Evolutionary conservation across 1,140 invertebrate species (phyloP), one percentile per base, ranked within the genome.

Genomic region (Acyrthosiphon pisum): DNA sequence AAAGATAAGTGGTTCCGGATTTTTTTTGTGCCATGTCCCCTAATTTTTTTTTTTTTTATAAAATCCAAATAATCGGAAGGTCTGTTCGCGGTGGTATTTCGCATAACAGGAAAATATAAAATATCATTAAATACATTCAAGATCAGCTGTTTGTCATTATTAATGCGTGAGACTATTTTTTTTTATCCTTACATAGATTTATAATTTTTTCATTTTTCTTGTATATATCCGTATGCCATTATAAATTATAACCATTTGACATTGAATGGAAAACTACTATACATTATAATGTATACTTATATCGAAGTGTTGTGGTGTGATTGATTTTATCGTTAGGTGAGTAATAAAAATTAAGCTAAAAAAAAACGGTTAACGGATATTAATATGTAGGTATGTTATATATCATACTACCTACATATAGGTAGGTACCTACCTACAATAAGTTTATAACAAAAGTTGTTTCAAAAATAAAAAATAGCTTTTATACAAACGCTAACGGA

Each of bases 1-100:
- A 93, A 93, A 50, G 81, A 93, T 84, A 83, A 93, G 91, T 93
- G 91, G 48, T 53, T 56, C 81, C 48, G 68, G 35, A 53, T 56
- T 84, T 81, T 92, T 81, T 68, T 46, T 92, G 26, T 50, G 68
- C 35, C 11, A n/a, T 14, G 8, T 86, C 91, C 91, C 91, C 91
- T 93, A 56, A 41, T 93, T 93, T 86, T 91, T 91, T 93, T 86
- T 91, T 91, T 60, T 92, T 50, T 37, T 44, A 56, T 41, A 53
- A 93, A 93, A 93, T 6, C 46, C 35, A 44, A 86, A 93, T 60
- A 93, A 84, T 11, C 48, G 18, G 48, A 56, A 56, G 23, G 14
- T 53, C 56, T 84, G 53, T 90, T 90, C 89, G 30, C 37, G 14
- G 3, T 9, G 1, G 35, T 60, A 90, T 90, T 90, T 68, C 26